These are phyloP conservation scores for Gavia stellata DNA, from an alignment of 2,113 vertebrate species.

Conservation along the genomic window DNA sequence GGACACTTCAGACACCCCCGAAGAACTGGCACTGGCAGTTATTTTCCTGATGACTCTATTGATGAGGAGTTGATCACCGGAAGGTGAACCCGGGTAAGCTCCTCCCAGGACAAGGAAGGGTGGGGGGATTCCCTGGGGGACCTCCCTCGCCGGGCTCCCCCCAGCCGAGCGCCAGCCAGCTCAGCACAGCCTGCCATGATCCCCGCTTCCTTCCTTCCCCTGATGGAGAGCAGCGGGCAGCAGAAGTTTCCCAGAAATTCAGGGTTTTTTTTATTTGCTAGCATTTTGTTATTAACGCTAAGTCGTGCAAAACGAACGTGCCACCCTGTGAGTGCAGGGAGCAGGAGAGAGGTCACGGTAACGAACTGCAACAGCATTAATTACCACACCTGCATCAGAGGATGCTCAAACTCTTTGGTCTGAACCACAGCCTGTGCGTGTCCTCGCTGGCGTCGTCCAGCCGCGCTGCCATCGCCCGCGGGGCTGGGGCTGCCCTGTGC, in stretches of 20 bases:
- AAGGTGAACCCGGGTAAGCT: background rate
- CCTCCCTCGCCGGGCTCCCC: background rate
- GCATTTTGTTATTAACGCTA: background rate
- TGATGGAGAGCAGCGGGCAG: background rate
- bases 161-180: background rate
- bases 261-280: no score
- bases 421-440: background rate
- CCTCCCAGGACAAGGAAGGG: background rate
- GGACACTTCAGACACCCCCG: background rate
- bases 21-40: background rate
- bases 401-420: background rate
- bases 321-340: background rate
- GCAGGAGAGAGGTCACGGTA: background rate
- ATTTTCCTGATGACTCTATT: background rate
- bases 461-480: fast-evolving
- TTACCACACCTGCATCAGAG: background rate
- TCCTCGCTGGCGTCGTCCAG: background rate
- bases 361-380: background rate
- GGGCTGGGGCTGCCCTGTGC: background rate
- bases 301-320: background rate
- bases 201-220: background rate
- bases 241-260: background rate
- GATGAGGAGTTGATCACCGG: background rate
- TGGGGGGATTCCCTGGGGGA: no score
- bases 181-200: background rate